phyloP scores from a whole-genome alignment of 92 coral and sea anemone genomes.

The Actinostola sp. region DNA sequence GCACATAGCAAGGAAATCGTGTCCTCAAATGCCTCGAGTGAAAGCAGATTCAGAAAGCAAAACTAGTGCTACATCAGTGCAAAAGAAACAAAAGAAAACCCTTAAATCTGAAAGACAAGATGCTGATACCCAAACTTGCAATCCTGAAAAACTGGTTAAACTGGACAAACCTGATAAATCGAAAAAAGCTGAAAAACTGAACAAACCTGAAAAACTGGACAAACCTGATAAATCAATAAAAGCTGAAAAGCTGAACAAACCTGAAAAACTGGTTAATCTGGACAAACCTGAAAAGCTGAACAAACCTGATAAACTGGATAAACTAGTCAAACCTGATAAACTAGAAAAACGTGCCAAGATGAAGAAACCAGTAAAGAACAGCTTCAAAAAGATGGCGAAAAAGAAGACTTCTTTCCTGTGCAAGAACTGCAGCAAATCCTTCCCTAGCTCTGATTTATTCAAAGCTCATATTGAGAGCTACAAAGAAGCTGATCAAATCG shows the following conservation, averaged over 20 bases:
- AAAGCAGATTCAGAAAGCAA: background rate
- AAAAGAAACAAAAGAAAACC: constrained; percentile 2
- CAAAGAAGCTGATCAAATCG: constrained; percentile 15
- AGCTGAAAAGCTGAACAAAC: background rate
- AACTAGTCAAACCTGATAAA: background rate
- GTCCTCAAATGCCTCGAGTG: background rate
- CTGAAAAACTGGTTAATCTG: background rate
- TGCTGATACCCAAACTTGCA: background rate
- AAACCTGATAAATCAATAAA: background rate
- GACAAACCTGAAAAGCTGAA: background rate
- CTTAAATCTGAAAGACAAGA: background rate
- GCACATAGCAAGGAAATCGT: constrained; percentile 27
- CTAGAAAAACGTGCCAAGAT: background rate
- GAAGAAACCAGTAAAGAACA: background rate
- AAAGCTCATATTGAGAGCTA: constrained; percentile 23
- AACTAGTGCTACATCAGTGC: background rate
- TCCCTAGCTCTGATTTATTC: constrained; percentile 16
- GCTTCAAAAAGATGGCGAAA: background rate
- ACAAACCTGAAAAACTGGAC: background rate
- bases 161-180: background rate
- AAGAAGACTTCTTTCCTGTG: constrained; percentile 7
- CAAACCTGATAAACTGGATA: background rate
- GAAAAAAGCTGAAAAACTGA: background rate
- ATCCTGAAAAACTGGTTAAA: background rate
- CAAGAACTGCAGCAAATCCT: constrained; percentile 24